Conservation (phyloP, 2,888 invertebrate genomes). For the Eulithis testata region DNA sequence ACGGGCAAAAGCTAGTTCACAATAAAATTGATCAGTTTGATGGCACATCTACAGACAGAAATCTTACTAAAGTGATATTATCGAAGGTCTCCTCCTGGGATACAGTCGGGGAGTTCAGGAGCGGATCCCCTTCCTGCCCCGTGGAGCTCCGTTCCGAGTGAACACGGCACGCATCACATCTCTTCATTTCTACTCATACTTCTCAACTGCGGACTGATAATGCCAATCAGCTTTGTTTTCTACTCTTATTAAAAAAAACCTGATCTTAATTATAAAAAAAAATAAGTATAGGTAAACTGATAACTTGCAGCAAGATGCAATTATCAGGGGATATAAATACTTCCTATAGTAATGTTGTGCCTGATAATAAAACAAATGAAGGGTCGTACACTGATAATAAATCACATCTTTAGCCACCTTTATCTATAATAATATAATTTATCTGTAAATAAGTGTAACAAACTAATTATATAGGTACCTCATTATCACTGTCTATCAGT, state of each 20-base stretch:
- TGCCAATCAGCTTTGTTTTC: conserved; percentile 50
- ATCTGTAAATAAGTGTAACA: conserved; percentile 2
- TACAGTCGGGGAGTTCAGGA: conserved; percentile 67
- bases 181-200: conserved; percentile 82
- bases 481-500: conserved; percentile 67
- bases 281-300: no score
- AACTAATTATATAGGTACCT: conserved; percentile 53
- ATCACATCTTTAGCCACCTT: neutral
- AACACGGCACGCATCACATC: conserved; percentile 71
- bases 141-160: conserved; percentile 65
- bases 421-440: conserved; percentile 16
- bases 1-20: no score
- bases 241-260: no score
- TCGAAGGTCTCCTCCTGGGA: conserved; percentile 70
- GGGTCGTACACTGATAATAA: conserved; percentile 9
- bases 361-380: neutral
- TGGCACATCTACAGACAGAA: conserved; percentile 54
- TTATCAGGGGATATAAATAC: conserved; percentile 1
- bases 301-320: neutral
- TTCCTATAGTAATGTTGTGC: no score
- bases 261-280: no score
- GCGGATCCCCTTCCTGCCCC: conserved; percentile 65
- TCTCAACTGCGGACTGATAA: conserved; percentile 74
- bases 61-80: conserved; percentile 74
- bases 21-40: conserved; percentile 34